Conservation (phyloP, 2,797 vertebrate genomes). For the Falco novaeseelandiae region DNA sequence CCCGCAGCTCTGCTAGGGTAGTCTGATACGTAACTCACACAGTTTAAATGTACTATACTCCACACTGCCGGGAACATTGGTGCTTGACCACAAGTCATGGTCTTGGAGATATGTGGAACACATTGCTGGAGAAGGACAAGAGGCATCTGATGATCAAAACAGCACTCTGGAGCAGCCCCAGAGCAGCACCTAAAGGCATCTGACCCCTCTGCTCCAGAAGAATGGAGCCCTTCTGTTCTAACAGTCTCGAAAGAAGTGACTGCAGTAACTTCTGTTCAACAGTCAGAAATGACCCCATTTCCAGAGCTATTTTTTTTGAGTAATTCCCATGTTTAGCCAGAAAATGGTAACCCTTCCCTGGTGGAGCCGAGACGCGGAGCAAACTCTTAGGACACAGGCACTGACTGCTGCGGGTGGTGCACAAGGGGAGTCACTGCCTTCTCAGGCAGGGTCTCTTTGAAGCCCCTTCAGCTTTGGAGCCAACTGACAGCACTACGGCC, state of each 20-base stretch:
- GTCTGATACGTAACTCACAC: background rate
- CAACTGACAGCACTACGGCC: background rate
- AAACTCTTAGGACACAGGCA: background rate
- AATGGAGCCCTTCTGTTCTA: background rate
- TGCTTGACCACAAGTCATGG: background rate
- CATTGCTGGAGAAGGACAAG: background rate
- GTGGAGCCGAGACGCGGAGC: background rate
- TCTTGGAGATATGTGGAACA: background rate
- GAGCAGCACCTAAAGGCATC: background rate
- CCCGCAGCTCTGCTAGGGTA: background rate
- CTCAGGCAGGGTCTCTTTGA: background rate
- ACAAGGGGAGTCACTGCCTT: background rate
- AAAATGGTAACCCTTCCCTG: background rate
- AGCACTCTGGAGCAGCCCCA: background rate
- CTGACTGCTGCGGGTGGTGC: background rate
- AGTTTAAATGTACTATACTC: background rate
- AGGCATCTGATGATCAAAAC: background rate
- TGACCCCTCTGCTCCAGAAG: background rate
- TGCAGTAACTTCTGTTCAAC: background rate
- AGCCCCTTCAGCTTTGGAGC: background rate
- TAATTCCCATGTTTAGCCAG: background rate
- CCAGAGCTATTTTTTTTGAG: background rate
- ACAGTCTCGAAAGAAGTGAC: background rate
- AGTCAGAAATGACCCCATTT: background rate
- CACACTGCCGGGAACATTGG: rapidly evolving